A percentile compares a stretch with the other conserved stretches of the same genome.
phyloP scores from a whole-genome alignment of 1,140 invertebrate species.

The Calliopsis andreniformis region DNA sequence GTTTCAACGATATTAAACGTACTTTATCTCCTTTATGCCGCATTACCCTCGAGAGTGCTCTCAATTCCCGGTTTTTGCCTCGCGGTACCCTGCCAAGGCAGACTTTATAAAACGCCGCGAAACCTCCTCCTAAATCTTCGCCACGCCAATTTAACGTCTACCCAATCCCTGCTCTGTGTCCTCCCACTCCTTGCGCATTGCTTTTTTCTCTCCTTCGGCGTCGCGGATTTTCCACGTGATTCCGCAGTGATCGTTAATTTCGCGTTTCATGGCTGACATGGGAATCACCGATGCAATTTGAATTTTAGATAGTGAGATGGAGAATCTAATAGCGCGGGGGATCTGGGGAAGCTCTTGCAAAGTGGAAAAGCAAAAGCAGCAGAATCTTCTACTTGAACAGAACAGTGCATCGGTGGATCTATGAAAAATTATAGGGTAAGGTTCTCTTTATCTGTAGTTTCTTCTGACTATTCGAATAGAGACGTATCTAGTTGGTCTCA shows the following conservation, averaged over 20 bases:
- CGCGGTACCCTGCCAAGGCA: not conserved
- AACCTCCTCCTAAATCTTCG: not conserved
- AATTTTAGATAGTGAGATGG: too few species aligned
- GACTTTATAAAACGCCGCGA: conserved; percentile 21
- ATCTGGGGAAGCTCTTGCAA: too few species aligned
- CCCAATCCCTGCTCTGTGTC: too few species aligned
- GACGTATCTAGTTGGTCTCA: too few species aligned
- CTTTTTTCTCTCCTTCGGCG: not conserved
- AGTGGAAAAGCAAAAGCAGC: too few species aligned
- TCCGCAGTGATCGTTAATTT: conserved; percentile 37
- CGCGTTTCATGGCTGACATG: conserved; percentile 32
- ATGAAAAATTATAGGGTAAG: too few species aligned
- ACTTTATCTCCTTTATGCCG: conserved; percentile 58
- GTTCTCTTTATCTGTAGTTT: too few species aligned
- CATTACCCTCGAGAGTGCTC: conserved; percentile 46
- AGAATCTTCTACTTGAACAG: too few species aligned
- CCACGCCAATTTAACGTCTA: not conserved
- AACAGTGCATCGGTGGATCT: too few species aligned
- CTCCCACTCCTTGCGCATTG: not conserved
- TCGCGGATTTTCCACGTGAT: conserved; percentile 3
- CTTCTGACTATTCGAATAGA: too few species aligned
- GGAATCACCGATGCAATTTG: conserved; percentile 28
- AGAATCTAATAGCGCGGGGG: too few species aligned
- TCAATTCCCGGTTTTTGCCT: conserved; percentile 34
- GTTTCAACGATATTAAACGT: conserved; percentile 54